Conservation (phyloP, 2,797 vertebrate species). For the Acipenser oxyrinchus region DNA sequence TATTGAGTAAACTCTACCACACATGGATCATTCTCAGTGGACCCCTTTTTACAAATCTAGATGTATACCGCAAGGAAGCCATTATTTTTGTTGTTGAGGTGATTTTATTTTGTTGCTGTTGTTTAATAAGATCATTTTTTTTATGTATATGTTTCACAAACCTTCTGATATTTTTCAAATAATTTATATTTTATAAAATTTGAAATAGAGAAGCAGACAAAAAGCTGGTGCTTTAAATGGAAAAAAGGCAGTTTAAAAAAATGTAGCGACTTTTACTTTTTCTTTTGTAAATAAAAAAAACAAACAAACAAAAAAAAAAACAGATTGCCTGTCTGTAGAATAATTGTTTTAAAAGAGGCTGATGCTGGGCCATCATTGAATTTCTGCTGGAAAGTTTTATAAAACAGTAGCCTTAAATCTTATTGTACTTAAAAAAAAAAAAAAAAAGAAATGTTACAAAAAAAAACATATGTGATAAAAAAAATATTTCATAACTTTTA, state of each 20-base stretch:
- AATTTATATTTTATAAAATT: slow-evolving; percentile 99
- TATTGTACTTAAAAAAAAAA: slow-evolving; percentile 73
- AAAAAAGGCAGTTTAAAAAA: slow-evolving; percentile 71
- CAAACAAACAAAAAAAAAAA: slow-evolving; percentile 43
- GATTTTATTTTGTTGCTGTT: slow-evolving; percentile 32
- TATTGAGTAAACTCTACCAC: slow-evolving; percentile 23
- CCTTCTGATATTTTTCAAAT: slow-evolving; percentile 82
- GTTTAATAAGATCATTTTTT: slow-evolving; percentile 65
- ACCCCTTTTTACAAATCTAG: slow-evolving; percentile 30
- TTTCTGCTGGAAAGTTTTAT: slow-evolving; percentile 99
- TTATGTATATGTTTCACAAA: slow-evolving; percentile 84
- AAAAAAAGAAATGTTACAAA: slow-evolving; percentile 54
- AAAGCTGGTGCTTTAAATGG: slow-evolving; percentile 91
- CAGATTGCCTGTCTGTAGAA: slow-evolving; percentile 62
- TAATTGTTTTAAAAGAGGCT: slow-evolving; percentile 73
- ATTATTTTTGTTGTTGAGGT: slow-evolving; percentile 39
- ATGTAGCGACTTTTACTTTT: slow-evolving; percentile 75
- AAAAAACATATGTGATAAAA: slow-evolving; percentile 65
- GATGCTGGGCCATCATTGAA: slow-evolving; percentile 99
- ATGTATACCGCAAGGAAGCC: slow-evolving; percentile 57
- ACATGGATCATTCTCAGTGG: slow-evolving; percentile 35
- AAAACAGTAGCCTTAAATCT: slow-evolving; percentile 97
- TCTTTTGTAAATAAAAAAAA: slow-evolving; percentile 49
- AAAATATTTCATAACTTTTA: slow-evolving; percentile 43
- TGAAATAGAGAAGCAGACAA: slow-evolving; percentile 74